Evolutionary conservation across 2,888 invertebrate genomes (phyloP), one percentile per base, ranked within the genome.

Genomic region (Drosophila nigricruria): DNA sequence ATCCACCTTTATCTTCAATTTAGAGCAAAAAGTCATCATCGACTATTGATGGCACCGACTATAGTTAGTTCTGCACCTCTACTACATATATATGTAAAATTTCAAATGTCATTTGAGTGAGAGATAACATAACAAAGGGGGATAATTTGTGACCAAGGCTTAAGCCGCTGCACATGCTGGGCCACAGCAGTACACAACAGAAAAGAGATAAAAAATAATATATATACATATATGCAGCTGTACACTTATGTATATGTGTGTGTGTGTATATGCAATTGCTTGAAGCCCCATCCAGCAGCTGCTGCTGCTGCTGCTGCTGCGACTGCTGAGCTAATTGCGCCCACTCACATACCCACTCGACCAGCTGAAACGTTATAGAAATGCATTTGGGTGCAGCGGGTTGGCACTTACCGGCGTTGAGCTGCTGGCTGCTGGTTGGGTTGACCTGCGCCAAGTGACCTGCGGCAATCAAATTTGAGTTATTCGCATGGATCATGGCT

Each of bases 401-500:
- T 3, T 32, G 25, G 27, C 54, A 84, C 84, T 85, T 89, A 85
- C 84, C 84, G 30, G 89, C 84, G 65, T 72, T 85, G 56, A 85
- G 85, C 49, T 77, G 85, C 49, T 77, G 79, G 50, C 65, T 78
- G 67, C 66, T 70, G 66, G 54, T 62, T 52, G 67, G 65, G 62
- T 70, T 70, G 59, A 77, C 79, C 70, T 90, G 91, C 9, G 71
- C 68, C 63, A 72, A 57, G 74, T 90, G 90, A 75, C 79, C 87
- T 60, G 78, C 68, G 59, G 81, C 75, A 85, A 89, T 82, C 80
- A 87, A 81, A 88, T 90, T 87, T 69, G 87, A 90, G 73, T 87
- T 87, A 79, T 86, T 88, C 72, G 89, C 79, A 82, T 86, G 90
- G 71, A 84, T 81, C 80, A 82, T 85, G 88, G 88, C 81, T 79